Base-by-base conservation (phyloP, 2,797 vertebrate species). In the Hephaestus fuliginosus region DNA sequence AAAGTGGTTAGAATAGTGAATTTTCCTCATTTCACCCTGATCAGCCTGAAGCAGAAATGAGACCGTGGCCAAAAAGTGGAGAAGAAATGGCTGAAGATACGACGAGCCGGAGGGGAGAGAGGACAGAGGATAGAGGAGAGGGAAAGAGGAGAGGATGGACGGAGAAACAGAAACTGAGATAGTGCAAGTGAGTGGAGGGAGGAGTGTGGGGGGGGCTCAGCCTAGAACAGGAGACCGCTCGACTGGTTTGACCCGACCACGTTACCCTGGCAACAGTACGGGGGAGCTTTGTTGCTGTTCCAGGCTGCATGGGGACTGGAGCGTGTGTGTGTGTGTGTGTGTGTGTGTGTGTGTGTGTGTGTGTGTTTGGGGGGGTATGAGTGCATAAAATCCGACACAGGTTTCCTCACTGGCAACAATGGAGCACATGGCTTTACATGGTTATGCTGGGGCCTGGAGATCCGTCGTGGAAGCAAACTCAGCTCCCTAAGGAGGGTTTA, bases 181-280 rank as follows among this genome's bases (percentile, higher is more conserved):
- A 57, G 84, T 62, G 70, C 57, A 44, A 57, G 57, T 57, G 58
- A 51, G n/a, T 36, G 65, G 56, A 58, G 52, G n/a, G 36, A 20
- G 36, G 41, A 5, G n/a, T 4, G 67, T 2, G 30, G 51, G 28
- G 25, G 30, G 61, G 33, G 44, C 76, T 81, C 72, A 64, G 85
- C 64, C 71, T 78, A 81, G 81, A 88, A 91, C 77, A 88, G 85
- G 69, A 89, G 80, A 89, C 78, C 55, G 76, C 89, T 91, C 76
- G 30, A 86, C 90, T 89, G 88, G 86, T 89, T 86, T 93, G 92
- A 94, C 94, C 91, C 78, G 57, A 84, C 88, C 80, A 80, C 3
- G 91, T 94, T 93, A 88, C 94, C 89, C 88, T 92, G 89, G 93
- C 89, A 93, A 95, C 92, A 87, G 90, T 70, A 78, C 5, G 74